These are phyloP conservation scores for Frieseomelitta varia DNA, from an alignment of 1,140 invertebrate genomes.

Conservation along the genomic window DNA sequence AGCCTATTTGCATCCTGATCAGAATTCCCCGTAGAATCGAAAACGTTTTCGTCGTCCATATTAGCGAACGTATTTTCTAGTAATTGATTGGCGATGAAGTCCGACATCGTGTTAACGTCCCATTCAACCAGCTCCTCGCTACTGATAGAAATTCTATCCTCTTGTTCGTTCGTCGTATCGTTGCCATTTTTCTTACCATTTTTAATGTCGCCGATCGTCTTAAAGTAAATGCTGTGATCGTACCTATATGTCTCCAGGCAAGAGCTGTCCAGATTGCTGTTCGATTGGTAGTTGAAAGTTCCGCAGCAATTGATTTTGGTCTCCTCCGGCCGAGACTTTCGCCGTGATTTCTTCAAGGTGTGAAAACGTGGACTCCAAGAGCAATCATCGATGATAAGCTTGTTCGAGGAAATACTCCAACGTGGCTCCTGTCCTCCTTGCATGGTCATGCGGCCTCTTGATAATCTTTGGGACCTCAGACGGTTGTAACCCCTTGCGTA, in stretches of 20 bases:
- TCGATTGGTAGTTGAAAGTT: slow-evolving; percentile 76
- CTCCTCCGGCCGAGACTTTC: slow-evolving; percentile 64
- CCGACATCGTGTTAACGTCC: slow-evolving; percentile 47
- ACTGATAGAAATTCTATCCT: slow-evolving; percentile 25
- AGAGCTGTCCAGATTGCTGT: slow-evolving; percentile 73
- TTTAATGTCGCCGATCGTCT: slow-evolving; percentile 77
- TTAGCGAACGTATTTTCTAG: neutral
- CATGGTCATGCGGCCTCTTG: slow-evolving; percentile 69
- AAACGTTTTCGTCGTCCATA: neutral
- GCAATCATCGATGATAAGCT: slow-evolving; percentile 59
- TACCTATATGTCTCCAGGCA: slow-evolving; percentile 77
- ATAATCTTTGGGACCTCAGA: slow-evolving; percentile 70
- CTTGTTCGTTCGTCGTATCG: neutral
- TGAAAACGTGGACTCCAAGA: slow-evolving; percentile 57
- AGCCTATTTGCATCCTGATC: neutral
- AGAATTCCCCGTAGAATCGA: neutral
- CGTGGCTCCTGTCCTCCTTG: slow-evolving; percentile 61
- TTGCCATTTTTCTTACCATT: slow-evolving; percentile 49
- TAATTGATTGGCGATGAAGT: slow-evolving; percentile 55
- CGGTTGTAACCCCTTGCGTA: slow-evolving; percentile 77
- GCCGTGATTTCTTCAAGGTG: slow-evolving; percentile 52
- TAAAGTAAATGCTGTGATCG: slow-evolving; percentile 81
- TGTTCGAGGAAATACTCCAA: slow-evolving; percentile 65
- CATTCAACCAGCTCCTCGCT: slow-evolving; percentile 63
- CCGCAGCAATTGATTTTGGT: slow-evolving; percentile 75